Evolutionary conservation across 2,113 vertebrate genomes (phyloP).

Genomic region (Xiphophorus couchianus): DNA sequence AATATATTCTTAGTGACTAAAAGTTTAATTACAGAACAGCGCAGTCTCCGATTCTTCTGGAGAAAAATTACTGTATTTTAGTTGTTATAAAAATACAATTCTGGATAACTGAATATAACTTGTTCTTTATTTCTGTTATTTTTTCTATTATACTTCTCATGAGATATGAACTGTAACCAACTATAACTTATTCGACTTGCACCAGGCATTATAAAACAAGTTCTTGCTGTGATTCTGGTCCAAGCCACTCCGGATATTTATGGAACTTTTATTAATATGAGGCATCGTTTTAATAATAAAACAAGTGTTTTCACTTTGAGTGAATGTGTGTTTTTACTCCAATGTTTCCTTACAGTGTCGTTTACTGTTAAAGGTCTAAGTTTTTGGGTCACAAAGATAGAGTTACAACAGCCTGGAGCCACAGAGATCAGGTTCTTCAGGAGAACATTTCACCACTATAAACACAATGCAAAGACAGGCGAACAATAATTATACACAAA

Average conservation of each 20-base stretch:
- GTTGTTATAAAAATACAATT: too few species aligned
- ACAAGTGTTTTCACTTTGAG: neutral
- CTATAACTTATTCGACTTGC: neutral
- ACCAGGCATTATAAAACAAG: neutral
- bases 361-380: conserved; percentile 19
- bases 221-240: neutral
- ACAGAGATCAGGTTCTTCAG: conserved; percentile 48
- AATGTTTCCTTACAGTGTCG: neutral
- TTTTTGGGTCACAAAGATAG: conserved; percentile 48
- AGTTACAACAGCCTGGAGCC: conserved; percentile 44
- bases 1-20: neutral
- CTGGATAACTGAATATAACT: neutral
- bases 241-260: conserved; percentile 1
- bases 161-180: neutral
- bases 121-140: neutral
- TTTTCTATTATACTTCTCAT: neutral
- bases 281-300: too few species aligned
- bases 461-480: neutral
- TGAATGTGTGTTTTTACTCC: neutral
- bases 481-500: conserved; percentile 3
- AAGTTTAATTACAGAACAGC: neutral
- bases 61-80: too few species aligned
- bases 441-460: conserved; percentile 17
- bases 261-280: too few species aligned
- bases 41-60: neutral